These are phyloP conservation scores for Orthosia gothica DNA, from an alignment of 2,888 invertebrate genomes.

Conservation along the genomic window DNA sequence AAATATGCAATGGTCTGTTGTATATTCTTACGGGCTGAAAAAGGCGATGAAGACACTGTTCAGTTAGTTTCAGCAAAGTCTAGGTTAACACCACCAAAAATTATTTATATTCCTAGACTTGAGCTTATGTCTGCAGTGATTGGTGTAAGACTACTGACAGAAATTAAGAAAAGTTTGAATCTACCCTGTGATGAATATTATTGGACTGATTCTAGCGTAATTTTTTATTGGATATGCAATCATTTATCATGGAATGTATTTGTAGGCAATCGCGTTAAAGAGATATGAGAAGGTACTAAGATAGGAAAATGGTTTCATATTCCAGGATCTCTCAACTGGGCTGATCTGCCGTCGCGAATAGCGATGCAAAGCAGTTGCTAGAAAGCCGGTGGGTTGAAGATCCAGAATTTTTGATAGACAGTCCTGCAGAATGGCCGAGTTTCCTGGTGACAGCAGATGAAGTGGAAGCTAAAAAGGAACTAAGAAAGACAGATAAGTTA, in stretches of 20 bases:
- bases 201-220: neutral
- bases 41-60: neutral
- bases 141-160: neutral
- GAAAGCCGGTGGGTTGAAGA: neutral
- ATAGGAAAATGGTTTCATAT: conserved; percentile 1
- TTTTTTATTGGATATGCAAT: neutral
- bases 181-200: conserved; percentile 1
- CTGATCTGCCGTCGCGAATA: neutral
- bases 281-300: neutral
- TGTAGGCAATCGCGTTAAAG: neutral
- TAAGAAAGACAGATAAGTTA: neutral
- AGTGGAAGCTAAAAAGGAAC: neutral
- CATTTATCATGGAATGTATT: no score
- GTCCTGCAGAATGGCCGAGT: no score
- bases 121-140: neutral
- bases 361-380: conserved; percentile 4
- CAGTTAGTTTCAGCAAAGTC: no score
- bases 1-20: neutral
- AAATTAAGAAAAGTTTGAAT: neutral
- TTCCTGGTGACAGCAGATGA: no score
- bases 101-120: neutral
- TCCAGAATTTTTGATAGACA: no score
- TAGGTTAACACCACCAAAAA: no score
- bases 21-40: neutral
- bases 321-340: conserved; percentile 1